Base-by-base conservation (phyloP, 2,888 invertebrate species). In the Lasioglossum leucozonium region DNA sequence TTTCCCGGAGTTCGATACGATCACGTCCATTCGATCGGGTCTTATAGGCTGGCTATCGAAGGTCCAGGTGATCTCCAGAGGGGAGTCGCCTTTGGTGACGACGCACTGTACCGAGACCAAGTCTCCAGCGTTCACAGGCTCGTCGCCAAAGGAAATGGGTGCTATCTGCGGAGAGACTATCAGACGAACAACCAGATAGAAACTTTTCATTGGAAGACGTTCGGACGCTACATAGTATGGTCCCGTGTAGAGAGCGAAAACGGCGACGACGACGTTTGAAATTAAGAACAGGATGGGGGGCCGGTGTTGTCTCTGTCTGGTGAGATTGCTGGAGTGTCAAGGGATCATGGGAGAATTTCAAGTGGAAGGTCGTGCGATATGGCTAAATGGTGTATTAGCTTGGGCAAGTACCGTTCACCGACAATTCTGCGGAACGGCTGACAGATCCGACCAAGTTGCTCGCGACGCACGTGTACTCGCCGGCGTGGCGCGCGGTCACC, bases 121-220 rank as follows among this genome's bases (percentile, higher is more conserved):
- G 88, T 98, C 97, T 8, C 98, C 98, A 82, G 97, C 97, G 93
- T 98, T 97, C 72, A 97, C 96, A 80, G 97, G 96, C 91, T 97
- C 97, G 76, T 97, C 97, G 85, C 97, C 97, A 91, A 98, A 97
- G 93, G 96, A 96, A 93, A 97, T 97, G 67, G 97, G 96, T 91
- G 96, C 96, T 91, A 97, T 97, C 96, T 97, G 97, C 84, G 97
- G 97, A 90, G 96, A 95, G 93, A 97, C 97, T 97, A 94, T 89
- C 92, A 78, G 37, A 69, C 69, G 69, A 69, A 40, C 40, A 69
- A 69, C 69, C n/a, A 40, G 37, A 69, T 69, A 69, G 37, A 69
- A 40, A 69, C 40, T 13, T 40, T 40, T 40, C 22, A 18, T n/a
- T n/a, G 69, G 40, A 69, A 69, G 69, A 69, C 11, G 37, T 37